These are phyloP conservation scores for Bos indicus DNA, from an alignment of 2,113 vertebrate genomes.

Conservation along the genomic window DNA sequence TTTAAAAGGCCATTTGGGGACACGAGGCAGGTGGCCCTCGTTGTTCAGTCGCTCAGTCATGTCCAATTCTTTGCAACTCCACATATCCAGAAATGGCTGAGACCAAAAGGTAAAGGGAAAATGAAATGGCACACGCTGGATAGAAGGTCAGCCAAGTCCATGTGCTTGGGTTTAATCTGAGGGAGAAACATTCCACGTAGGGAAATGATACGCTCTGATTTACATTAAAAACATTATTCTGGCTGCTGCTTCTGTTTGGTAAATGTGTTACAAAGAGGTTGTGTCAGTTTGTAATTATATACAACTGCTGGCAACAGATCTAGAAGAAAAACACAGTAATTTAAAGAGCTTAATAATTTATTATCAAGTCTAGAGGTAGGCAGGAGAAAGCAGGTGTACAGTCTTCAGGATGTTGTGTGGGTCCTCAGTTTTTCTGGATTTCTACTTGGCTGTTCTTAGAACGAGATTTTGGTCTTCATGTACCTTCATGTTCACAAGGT, in stretches of 20 bases:
- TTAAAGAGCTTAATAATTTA: not conserved
- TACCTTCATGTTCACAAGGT: not conserved
- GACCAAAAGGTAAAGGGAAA: not conserved
- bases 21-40: not conserved
- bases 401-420: too few relatives aligned
- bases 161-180: not conserved
- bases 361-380: too few relatives aligned
- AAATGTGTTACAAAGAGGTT: not conserved
- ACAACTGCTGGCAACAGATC: not conserved
- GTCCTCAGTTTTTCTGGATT: not conserved
- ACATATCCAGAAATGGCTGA: fast-evolving
- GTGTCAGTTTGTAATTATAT: not conserved
- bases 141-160: fast-evolving
- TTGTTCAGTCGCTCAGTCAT: not conserved
- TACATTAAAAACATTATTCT: not conserved
- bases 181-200: not conserved
- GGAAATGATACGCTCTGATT: not conserved
- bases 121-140: not conserved
- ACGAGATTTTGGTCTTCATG: not conserved
- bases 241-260: too few relatives aligned
- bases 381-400: not conserved
- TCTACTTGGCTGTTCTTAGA: not conserved
- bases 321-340: not conserved
- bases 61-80: not conserved
- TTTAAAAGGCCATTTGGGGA: not conserved